Conservation (phyloP, 1,140 invertebrate genomes). For the Vanessa atalanta region DNA sequence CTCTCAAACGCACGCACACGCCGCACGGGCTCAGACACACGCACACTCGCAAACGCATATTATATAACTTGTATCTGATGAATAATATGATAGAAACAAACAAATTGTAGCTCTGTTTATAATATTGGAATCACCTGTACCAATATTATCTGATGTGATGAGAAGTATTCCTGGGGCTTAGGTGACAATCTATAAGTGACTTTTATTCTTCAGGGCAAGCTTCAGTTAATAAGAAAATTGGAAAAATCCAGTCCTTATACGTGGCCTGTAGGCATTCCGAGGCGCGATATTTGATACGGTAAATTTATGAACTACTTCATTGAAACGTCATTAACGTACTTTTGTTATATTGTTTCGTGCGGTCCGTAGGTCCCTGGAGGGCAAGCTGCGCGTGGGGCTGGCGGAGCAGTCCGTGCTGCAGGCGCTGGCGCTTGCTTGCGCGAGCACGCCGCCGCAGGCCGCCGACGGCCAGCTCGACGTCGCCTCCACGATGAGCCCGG, state of each 20-base stretch:
- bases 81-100: too few species aligned
- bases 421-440: slow-evolving; percentile 93
- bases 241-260: slow-evolving; percentile 95
- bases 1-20: too few species aligned
- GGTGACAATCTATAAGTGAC: not conserved
- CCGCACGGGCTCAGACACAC: too few species aligned
- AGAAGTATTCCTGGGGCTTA: too few species aligned
- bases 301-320: slow-evolving; percentile 15
- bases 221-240: slow-evolving; percentile 92
- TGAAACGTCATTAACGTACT: too few species aligned
- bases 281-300: slow-evolving; percentile 94
- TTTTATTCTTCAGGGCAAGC: slow-evolving; percentile 79
- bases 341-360: not conserved
- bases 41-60: too few species aligned
- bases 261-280: slow-evolving; percentile 95
- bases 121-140: too few species aligned
- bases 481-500: not conserved
- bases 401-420: slow-evolving; percentile 98
- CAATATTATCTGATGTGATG: too few species aligned
- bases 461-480: slow-evolving; percentile 84
- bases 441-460: slow-evolving; percentile 90
- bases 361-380: slow-evolving; percentile 86
- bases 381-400: slow-evolving; percentile 97
- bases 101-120: too few species aligned
- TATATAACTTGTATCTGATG: too few species aligned